These are phyloP conservation scores for Penaeus vannamei DNA, from an alignment of 1,140 invertebrate species.

Conservation along the genomic window DNA sequence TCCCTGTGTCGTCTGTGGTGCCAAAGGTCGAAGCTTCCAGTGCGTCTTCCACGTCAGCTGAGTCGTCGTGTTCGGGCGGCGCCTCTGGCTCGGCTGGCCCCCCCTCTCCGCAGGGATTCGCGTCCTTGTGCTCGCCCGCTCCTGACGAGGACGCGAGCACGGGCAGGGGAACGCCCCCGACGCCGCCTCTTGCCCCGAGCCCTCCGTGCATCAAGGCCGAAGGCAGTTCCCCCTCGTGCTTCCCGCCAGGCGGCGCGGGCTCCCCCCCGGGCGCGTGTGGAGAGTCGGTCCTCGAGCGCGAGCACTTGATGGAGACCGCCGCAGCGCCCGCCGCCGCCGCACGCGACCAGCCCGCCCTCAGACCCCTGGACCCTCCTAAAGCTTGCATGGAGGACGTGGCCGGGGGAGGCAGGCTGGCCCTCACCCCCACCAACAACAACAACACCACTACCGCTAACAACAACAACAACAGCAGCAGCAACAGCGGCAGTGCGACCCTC, in stretches of 20 bases:
- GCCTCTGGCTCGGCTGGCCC: background rate
- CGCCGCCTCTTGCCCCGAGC: slow-evolving; percentile 32
- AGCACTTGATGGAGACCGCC: slow-evolving; percentile 61
- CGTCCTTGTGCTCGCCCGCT: slow-evolving; percentile 57
- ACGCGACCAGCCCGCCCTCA: slow-evolving; percentile 51
- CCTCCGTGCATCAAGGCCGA: slow-evolving; percentile 37
- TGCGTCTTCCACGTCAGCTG: slow-evolving; percentile 39
- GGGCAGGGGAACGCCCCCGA: slow-evolving; percentile 41
- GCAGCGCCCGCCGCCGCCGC: slow-evolving; percentile 42
- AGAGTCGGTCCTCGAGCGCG: slow-evolving; percentile 43
- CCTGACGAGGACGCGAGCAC: slow-evolving; percentile 40
- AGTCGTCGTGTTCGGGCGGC: slow-evolving; percentile 4
- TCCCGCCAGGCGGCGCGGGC: slow-evolving; percentile 41
- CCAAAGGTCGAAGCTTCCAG: slow-evolving; percentile 40
- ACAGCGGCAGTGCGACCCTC: slow-evolving; percentile 23
- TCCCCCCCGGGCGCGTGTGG: slow-evolving; percentile 24
- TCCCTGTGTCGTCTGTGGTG: background rate
- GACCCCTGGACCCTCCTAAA: slow-evolving; percentile 54
- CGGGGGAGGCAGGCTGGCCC: slow-evolving; percentile 58
- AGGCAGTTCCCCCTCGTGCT: slow-evolving; percentile 25
- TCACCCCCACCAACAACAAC: slow-evolving; percentile 67
- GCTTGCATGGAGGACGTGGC: slow-evolving; percentile 62
- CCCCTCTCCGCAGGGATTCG: slow-evolving; percentile 52
- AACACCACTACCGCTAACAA: slow-evolving; percentile 66
- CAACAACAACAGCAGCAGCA: slow-evolving; percentile 63